Evolutionary conservation across 2,113 vertebrate species (phyloP).

Genomic region (Mustela lutreola): DNA sequence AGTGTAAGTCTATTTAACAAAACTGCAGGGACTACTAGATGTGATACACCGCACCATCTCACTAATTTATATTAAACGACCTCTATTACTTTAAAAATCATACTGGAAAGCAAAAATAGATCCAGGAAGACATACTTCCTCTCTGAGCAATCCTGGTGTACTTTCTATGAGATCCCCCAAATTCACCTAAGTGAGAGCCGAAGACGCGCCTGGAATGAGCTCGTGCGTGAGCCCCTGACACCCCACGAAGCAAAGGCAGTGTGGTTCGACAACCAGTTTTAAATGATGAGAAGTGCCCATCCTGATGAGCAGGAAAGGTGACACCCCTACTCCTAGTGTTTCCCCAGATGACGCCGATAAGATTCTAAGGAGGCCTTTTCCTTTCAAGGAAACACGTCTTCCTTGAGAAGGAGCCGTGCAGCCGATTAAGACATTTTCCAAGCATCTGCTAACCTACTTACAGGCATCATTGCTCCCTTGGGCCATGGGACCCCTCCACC

Average conservation of each 20-base stretch:
- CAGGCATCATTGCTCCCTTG: slow-evolving; percentile 90
- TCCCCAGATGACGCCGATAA: slow-evolving; percentile 2
- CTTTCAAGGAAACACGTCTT: slow-evolving; percentile 61
- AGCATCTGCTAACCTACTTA: slow-evolving; percentile 90
- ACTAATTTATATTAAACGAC: not conserved
- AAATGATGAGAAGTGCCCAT: not conserved
- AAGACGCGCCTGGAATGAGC: not conserved
- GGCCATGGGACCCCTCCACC: slow-evolving; percentile 89
- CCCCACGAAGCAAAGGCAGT: not conserved
- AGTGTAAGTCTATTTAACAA: not conserved
- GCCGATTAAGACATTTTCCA: slow-evolving; percentile 91
- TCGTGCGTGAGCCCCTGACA: accelerated
- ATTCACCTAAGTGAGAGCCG: not conserved
- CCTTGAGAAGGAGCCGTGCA: slow-evolving; percentile 83
- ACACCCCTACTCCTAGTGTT: not conserved
- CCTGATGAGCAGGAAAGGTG: not conserved
- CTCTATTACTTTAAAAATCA: not conserved
- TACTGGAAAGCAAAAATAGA: not conserved
- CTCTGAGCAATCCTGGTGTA: not conserved
- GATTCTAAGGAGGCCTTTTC: slow-evolving; percentile 7
- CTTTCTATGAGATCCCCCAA: not conserved
- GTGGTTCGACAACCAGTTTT: not conserved
- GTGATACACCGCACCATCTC: accelerated
- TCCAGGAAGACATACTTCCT: not conserved
- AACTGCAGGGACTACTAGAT: not conserved